phyloP scores from a whole-genome alignment of 2,797 vertebrate species.

The Oreochromis mossambicus region DNA sequence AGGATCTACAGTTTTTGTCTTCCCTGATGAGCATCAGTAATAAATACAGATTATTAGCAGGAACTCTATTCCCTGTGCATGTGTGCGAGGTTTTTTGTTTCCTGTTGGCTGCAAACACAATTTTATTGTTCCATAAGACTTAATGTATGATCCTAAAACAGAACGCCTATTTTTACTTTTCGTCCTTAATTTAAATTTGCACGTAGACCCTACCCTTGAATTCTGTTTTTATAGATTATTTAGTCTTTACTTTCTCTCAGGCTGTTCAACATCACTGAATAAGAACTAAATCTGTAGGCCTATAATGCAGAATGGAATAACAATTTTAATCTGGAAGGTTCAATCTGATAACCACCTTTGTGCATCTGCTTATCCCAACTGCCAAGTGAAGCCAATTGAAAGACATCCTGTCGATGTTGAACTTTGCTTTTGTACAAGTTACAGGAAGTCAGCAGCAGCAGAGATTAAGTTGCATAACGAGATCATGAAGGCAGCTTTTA shows the following conservation, averaged over 20 bases:
- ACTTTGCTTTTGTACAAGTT: not conserved
- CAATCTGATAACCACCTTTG: not conserved
- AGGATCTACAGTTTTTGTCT: not conserved
- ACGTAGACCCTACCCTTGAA: not conserved
- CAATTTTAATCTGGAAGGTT: not conserved
- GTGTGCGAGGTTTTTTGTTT: not conserved
- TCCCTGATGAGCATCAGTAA: not conserved
- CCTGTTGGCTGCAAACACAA: not conserved
- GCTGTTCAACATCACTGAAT: not conserved
- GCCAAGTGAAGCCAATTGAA: not conserved
- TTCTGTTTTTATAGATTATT: not conserved
- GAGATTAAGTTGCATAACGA: not conserved
- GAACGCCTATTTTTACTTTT: not conserved
- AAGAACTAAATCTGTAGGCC: not conserved
- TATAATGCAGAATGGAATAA: not conserved
- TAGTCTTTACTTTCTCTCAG: not conserved
- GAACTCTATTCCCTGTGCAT: not conserved
- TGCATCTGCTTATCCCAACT: not conserved
- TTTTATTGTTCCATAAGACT: not conserved
- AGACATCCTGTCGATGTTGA: not conserved
- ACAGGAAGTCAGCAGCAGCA: not conserved
- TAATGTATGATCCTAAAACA: not conserved
- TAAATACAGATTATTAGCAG: not conserved
- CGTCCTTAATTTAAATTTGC: not conserved
- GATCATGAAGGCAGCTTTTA: not conserved